A percentile compares a stretch with the other conserved stretches of the same genome.
Evolutionary conservation across 2,113 vertebrate genomes (phyloP).

Genomic region (Rousettus leschenaultii): DNA sequence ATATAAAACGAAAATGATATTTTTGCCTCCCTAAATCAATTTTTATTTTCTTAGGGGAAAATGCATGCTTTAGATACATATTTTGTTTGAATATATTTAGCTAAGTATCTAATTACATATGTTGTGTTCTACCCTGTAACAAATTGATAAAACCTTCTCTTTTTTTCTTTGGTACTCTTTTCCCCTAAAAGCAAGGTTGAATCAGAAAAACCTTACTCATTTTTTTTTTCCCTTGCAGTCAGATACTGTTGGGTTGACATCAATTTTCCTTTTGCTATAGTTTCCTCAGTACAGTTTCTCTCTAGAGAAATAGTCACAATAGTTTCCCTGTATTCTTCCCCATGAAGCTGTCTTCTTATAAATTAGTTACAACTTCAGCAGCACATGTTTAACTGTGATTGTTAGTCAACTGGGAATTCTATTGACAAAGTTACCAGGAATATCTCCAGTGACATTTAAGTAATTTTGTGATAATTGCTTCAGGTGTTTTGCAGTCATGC

Average conservation of each 20-base stretch:
- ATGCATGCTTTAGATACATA: background rate
- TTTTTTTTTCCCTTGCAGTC: constrained; percentile 33
- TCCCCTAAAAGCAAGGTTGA: background rate
- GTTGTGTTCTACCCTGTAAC: background rate
- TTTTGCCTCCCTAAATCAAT: background rate
- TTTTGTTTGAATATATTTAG: background rate
- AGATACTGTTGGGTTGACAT: constrained; percentile 17
- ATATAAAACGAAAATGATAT: background rate
- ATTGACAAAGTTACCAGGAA: constrained; percentile 23
- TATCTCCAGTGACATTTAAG: constrained; percentile 41
- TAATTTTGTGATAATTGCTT: constrained; percentile 45
- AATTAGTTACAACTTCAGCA: constrained; percentile 51
- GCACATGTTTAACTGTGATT: constrained; percentile 40
- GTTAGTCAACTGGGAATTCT: constrained; percentile 56
- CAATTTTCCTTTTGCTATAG: constrained; percentile 42
- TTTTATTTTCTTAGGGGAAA: background rate
- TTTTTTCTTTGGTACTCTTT: background rate
- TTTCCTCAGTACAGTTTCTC: constrained; percentile 26
- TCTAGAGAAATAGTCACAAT: constrained; percentile 48
- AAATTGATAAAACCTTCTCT: background rate
- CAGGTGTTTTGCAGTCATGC: constrained; percentile 35
- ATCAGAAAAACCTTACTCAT: background rate
- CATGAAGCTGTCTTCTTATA: constrained; percentile 27
- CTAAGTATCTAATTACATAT: background rate
- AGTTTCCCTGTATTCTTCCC: background rate